Evolutionary conservation across 2,888 invertebrate genomes (phyloP).

Genomic region (Heliconius ethilla): DNA sequence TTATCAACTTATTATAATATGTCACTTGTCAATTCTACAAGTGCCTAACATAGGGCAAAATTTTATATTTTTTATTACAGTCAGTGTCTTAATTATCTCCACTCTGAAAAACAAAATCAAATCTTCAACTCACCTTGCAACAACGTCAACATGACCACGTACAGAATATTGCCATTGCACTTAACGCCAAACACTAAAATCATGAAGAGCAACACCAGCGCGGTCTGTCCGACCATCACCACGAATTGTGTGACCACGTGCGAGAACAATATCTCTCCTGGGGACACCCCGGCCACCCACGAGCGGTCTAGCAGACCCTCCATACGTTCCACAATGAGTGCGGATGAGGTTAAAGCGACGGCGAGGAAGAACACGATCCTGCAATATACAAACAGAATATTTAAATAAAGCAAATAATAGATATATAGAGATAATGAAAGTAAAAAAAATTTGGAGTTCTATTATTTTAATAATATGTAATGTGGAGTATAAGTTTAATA

Average conservation of each 20-base stretch:
- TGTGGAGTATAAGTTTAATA: no score
- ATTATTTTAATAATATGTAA: no score
- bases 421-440: no score
- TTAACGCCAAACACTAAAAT: slow-evolving; percentile 94
- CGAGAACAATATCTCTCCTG: slow-evolving; percentile 95
- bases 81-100: no score
- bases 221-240: slow-evolving; percentile 96
- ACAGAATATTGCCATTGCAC: slow-evolving; percentile 92
- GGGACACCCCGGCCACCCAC: slow-evolving; percentile 96
- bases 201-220: slow-evolving; percentile 94
- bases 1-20: no score
- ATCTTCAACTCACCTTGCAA: slow-evolving; percentile 84
- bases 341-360: slow-evolving; percentile 95
- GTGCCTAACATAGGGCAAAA: neutral
- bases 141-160: slow-evolving; percentile 92
- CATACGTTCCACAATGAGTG: slow-evolving; percentile 94
- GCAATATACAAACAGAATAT: slow-evolving; percentile 39
- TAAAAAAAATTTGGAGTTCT: no score
- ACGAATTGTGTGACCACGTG: slow-evolving; percentile 97
- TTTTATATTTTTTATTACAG: neutral
- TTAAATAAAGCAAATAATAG: neutral
- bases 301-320: slow-evolving; percentile 95
- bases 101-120: no score
- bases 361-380: slow-evolving; percentile 98
- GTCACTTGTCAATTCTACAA: no score